Evolutionary conservation across 2,888 invertebrate species (phyloP).

Genomic region (Thereva nobilitata): DNA sequence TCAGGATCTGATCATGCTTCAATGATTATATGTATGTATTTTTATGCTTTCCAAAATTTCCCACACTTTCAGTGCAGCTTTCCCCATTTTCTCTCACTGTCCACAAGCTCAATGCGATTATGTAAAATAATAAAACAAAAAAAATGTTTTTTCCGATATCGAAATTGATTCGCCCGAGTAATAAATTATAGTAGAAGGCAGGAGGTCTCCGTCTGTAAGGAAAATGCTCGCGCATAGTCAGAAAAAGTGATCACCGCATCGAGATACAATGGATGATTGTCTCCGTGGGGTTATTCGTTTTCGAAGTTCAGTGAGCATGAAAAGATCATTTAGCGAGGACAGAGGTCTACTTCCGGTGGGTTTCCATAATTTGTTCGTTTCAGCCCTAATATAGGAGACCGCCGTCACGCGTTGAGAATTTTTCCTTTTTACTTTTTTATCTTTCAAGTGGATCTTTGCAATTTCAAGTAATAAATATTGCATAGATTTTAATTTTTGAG

Average conservation of each 20-base stretch:
- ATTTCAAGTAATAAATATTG: too few relatives aligned
- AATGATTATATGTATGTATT: constrained; percentile 15
- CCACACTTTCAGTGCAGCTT: constrained; percentile 27
- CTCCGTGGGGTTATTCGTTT: constrained; percentile 32
- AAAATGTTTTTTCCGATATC: constrained; percentile 19
- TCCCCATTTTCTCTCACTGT: not conserved
- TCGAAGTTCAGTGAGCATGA: constrained; percentile 42
- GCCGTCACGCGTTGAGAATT: constrained; percentile 29
- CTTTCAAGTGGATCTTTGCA: not conserved
- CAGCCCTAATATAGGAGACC: constrained; percentile 8
- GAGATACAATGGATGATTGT: constrained; percentile 36
- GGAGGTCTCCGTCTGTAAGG: constrained; percentile 21
- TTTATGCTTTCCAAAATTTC: not conserved
- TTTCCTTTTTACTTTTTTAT: constrained; percentile 1
- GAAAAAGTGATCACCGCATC: constrained; percentile 30
- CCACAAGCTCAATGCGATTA: constrained; percentile 15
- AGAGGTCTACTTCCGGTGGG: constrained; percentile 37
- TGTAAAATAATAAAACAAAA: constrained; percentile 9
- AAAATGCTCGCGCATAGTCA: constrained; percentile 25
- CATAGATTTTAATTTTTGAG: too few relatives aligned
- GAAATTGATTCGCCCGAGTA: constrained; percentile 31
- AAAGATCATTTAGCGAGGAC: constrained; percentile 41
- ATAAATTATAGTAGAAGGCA: constrained; percentile 26
- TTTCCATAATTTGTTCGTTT: constrained; percentile 31
- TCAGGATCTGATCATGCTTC: constrained; percentile 18